A percentile compares a stretch with the other conserved stretches of the same genome.
Evolutionary conservation across 2,797 vertebrate genomes (phyloP).

Genomic region (Acipenser transmontanus): DNA sequence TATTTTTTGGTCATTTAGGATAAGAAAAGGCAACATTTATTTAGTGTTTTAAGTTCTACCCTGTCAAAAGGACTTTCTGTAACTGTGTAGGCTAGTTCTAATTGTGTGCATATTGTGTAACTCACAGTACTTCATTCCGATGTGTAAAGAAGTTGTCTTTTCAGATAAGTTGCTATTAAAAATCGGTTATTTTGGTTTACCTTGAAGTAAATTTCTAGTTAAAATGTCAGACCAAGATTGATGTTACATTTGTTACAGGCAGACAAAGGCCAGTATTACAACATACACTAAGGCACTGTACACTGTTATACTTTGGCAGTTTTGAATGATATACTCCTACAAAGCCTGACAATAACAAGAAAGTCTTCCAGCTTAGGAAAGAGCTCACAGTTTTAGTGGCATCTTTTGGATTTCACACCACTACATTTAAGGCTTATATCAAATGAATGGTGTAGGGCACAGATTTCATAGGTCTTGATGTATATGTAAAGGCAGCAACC

Average conservation of each 20-base stretch:
- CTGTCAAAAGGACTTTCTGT: conserved; percentile 28
- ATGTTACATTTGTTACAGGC: conserved; percentile 7
- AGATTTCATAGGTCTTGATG: conserved; percentile 22
- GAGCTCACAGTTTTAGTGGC: conserved; percentile 89
- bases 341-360: conserved; percentile 69
- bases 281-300: conserved; percentile 92
- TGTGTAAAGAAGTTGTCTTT: not conserved
- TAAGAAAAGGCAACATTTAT: conserved; percentile 57
- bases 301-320: conserved; percentile 94
- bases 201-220: conserved; percentile 21
- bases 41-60: conserved; percentile 41
- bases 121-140: conserved; percentile 9
- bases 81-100: not conserved
- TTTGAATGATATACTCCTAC: conserved; percentile 76
- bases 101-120: conserved; percentile 7
- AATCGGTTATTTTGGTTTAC: not conserved
- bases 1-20: conserved; percentile 60
- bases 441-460: conserved; percentile 40
- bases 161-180: not conserved
- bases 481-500: conserved; percentile 44
- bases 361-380: conserved; percentile 78
- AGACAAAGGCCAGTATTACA: conserved; percentile 30
- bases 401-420: conserved; percentile 77
- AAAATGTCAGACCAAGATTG: conserved; percentile 15
- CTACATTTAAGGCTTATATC: conserved; percentile 81